phyloP scores from a whole-genome alignment of 2,113 vertebrate species.

The Reinhardtius hippoglossoides region DNA sequence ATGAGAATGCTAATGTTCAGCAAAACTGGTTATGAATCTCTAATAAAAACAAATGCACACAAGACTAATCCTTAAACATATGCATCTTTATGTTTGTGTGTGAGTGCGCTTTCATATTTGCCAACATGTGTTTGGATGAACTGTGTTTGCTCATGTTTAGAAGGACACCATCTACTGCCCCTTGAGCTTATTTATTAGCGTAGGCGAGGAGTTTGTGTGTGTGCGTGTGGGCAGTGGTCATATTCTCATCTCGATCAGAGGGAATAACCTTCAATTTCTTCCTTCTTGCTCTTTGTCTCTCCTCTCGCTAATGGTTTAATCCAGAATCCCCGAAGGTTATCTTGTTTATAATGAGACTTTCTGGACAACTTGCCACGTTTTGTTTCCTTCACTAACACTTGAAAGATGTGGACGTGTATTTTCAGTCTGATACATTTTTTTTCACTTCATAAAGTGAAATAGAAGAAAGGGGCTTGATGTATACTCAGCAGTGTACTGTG shows the following conservation, averaged over 20 bases:
- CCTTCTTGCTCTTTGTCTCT: conserved; percentile 46
- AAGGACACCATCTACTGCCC: conserved; percentile 21
- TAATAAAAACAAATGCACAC: not conserved
- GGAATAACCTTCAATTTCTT: conserved; percentile 54
- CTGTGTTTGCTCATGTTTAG: conserved; percentile 2
- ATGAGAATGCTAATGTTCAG: not conserved
- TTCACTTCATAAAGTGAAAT: not conserved
- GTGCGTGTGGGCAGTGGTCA: conserved; percentile 49
- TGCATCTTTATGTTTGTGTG: too few species aligned
- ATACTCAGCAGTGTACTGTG: not conserved
- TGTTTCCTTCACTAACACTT: conserved; percentile 8
- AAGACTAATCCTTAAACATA: not conserved
- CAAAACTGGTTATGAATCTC: not conserved
- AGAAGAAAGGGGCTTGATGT: conserved; percentile 6
- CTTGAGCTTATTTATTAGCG: conserved; percentile 41
- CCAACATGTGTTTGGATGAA: not conserved
- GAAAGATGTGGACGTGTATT: not conserved
- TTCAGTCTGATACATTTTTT: not conserved
- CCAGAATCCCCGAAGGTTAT: conserved; percentile 41
- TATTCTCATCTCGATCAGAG: conserved; percentile 36
- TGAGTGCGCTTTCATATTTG: too few species aligned
- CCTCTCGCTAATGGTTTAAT: conserved; percentile 46
- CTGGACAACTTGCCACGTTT: conserved; percentile 1
- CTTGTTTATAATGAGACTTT: conserved; percentile 44
- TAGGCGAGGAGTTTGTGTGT: conserved; percentile 29